Base-by-base conservation (phyloP, 2,797 vertebrate species). In the Malurus leucopterus region DNA sequence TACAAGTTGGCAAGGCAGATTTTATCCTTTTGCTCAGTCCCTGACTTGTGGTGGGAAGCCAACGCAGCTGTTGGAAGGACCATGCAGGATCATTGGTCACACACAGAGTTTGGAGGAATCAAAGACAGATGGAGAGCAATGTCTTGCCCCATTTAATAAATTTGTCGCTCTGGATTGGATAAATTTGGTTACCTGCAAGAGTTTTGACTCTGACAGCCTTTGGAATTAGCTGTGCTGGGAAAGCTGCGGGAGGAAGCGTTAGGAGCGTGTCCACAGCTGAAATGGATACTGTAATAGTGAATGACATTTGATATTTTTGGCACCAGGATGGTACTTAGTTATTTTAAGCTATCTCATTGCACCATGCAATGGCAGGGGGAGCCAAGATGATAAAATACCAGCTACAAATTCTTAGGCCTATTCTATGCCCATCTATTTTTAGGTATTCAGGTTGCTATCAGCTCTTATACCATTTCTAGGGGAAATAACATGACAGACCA, bases 391-490 rank as follows among this genome's bases (percentile, higher is more conserved):
- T 71, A 74, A 84, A 91, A 88, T 30, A 55, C 34, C n/a, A 67
- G 61, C 67, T 51, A 84, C 54, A 57, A 20, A 84, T 69, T 75
- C 54, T 11, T 36, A 86, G 46, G 71, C 64, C 82, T 62, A 30
- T 90, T 92, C 61, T 44, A 36, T 36, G 12, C 74, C 63, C 14
- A 40, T 57, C 90, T 95, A 88, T 94, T 93, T 93, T 95, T 93
- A 95, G 91, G 43, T 13, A 44, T 83, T 51, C 74, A 34, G 83
- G 65, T 81, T 80, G 76, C 78, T 82, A 90, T 89, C 89, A 44
- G 53, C 71, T 94, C 85, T 32, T 59, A 81, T 53, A 85, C 77
- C 76, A 67, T 79, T 88, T 84, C 83, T 15, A 51, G 88, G 46
- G 72, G 81, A 88, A 91, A 82, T 50, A 75, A 91, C 62, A 22